Evolutionary conservation across 2,888 invertebrate species (phyloP), one percentile per base, ranked within the genome.

Genomic region (Drosophila peninsularis): DNA sequence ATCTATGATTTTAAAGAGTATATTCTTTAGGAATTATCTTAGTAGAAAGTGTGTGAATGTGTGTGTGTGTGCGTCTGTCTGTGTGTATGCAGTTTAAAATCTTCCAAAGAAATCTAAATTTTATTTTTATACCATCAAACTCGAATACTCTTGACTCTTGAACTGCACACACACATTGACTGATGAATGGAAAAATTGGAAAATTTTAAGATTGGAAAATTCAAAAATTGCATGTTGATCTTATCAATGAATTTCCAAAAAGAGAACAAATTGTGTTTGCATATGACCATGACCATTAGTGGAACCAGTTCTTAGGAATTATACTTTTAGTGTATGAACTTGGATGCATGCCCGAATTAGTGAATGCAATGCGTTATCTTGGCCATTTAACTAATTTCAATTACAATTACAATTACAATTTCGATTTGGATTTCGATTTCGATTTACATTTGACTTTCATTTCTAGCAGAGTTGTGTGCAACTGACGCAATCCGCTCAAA

Each of bases 361-460:
- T 88, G 83, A 84, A 84, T 84, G 83, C 81, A 44, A 67, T 74
- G 71, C 66, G 82, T 83, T 82, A 60, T 68, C 64, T 82, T 84
- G 85, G 63, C 74, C 84, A 82, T 68, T 77, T 79, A 68, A 78
- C 67, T 62, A 39, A 77, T 78, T 79, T 62, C 52, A 19, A 78
- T 78, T 71, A 67, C 30, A 39, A 75, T 78, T 78, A 66, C 57
- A 19, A 78, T 78, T 19, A 7, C 37, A 2, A 36, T 36, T 71
- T 67, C 32, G 19, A 78, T 78, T 71, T 67, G 19, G 19, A 78
- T 78, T 78, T 67, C 55, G 17, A 75, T 78, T 72, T 71, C 1
- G 21, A 77, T 77, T 71, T 30, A 6, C 5, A 30, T 30, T 30
- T 30, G 27, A 30, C 27, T 30, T 30, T 72, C 1, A 62, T 69